These are phyloP conservation scores for Spheniscus mendiculus DNA, from an alignment of 2,113 vertebrate species.

Conservation along the genomic window DNA sequence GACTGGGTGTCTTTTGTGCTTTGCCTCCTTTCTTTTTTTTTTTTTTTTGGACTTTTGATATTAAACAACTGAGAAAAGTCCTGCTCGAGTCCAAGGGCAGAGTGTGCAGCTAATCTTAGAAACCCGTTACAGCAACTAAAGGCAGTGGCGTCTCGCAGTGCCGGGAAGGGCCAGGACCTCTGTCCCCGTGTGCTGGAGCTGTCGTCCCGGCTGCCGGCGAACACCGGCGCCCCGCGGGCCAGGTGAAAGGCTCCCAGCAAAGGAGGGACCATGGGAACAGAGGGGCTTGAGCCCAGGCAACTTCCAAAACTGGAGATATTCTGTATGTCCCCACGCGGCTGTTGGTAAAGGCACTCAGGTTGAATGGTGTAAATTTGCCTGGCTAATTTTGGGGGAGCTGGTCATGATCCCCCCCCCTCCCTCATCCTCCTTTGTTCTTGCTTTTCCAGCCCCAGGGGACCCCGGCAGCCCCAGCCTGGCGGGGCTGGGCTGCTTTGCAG, in stretches of 20 bases:
- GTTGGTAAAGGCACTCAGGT: background rate
- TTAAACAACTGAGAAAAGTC: slow-evolving; percentile 19
- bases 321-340: background rate
- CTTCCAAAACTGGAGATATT: background rate
- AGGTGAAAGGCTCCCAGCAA: background rate
- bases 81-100: background rate
- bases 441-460: background rate
- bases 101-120: slow-evolving; percentile 41
- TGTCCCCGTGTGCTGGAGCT: background rate
- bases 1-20: slow-evolving; percentile 9
- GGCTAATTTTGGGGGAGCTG: background rate
- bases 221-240: background rate
- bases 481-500: background rate
- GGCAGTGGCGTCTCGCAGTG: background rate
- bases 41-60: background rate
- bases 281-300: background rate
- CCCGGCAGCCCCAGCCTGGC: background rate
- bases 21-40: background rate
- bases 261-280: background rate
- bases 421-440: background rate
- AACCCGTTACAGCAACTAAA: background rate
- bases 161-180: background rate
- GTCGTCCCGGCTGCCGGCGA: background rate
- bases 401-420: background rate
- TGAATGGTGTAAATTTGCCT: background rate